Conservation (phyloP, 1,140 invertebrate species). For the Ips nitidus region DNA sequence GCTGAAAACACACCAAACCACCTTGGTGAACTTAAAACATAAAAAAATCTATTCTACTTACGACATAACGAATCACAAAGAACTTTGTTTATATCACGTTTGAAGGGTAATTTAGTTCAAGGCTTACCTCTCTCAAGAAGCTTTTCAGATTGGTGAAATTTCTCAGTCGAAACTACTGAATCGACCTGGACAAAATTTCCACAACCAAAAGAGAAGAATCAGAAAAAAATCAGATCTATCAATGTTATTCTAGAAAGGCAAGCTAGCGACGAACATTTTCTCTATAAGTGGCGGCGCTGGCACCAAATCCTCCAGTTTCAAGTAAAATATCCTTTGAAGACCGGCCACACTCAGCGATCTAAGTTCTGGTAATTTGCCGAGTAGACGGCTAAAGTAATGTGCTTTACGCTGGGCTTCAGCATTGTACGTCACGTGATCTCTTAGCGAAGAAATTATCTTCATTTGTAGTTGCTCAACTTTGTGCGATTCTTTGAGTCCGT, state of each 20-base stretch:
- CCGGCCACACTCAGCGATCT: constrained; percentile 90
- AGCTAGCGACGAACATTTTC: constrained; percentile 90
- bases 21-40: not conserved
- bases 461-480: constrained; percentile 92
- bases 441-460: constrained; percentile 90
- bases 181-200: constrained; percentile 3
- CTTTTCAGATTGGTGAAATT: not conserved
- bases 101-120: constrained; percentile 17
- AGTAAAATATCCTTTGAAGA: constrained; percentile 89
- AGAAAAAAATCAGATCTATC: constrained; percentile 2
- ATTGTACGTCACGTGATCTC: constrained; percentile 94
- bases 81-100: constrained; percentile 38
- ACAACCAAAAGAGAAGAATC: not conserved
- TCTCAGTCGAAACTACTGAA: constrained; percentile 1
- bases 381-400: constrained; percentile 88
- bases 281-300: constrained; percentile 90
- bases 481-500: constrained; percentile 87
- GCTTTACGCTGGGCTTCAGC: constrained; percentile 82
- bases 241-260: constrained; percentile 75
- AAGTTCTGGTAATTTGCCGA: constrained; percentile 89
- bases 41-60: constrained; percentile 31
- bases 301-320: constrained; percentile 90
- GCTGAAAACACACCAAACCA: not conserved
- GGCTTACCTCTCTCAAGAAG: not conserved
- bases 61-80: constrained; percentile 38